Conservation (phyloP, 2,797 vertebrate species). For the Melopsittacus undulatus region DNA sequence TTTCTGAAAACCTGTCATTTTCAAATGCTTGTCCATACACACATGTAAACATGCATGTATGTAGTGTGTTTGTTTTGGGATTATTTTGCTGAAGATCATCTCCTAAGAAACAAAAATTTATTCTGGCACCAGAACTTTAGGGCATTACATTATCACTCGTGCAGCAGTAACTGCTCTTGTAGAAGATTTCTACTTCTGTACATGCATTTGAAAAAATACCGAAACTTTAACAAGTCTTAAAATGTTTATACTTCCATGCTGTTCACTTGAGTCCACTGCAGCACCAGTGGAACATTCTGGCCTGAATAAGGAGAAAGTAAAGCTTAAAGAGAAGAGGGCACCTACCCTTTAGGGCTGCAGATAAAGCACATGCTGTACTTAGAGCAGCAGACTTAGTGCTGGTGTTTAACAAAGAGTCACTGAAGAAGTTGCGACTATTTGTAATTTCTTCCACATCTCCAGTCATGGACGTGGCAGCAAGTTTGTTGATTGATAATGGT, state of each 20-base stretch:
- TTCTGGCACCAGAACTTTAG: background rate
- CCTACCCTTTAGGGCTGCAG: background rate
- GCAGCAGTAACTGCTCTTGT: background rate
- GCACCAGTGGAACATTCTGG: background rate
- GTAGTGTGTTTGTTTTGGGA: background rate
- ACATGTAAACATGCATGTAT: background rate
- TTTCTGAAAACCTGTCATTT: background rate
- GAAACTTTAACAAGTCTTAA: background rate
- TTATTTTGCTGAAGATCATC: background rate
- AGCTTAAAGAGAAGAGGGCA: background rate
- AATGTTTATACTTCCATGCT: background rate
- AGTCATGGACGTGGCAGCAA: background rate
- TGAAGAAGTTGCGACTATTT: background rate
- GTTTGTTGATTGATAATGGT: background rate
- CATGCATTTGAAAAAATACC: background rate
- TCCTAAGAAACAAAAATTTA: background rate
- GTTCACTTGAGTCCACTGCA: background rate
- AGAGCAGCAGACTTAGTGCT: background rate
- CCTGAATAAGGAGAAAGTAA: background rate
- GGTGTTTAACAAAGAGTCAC: background rate
- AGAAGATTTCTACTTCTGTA: background rate
- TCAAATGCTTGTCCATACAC: background rate
- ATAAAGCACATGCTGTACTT: background rate
- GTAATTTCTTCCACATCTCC: background rate
- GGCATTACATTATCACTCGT: fast-evolving